Evolutionary conservation across 1,140 invertebrate species (phyloP), one percentile per base, ranked within the genome.

Genomic region (Pogonomyrmex californicus): DNA sequence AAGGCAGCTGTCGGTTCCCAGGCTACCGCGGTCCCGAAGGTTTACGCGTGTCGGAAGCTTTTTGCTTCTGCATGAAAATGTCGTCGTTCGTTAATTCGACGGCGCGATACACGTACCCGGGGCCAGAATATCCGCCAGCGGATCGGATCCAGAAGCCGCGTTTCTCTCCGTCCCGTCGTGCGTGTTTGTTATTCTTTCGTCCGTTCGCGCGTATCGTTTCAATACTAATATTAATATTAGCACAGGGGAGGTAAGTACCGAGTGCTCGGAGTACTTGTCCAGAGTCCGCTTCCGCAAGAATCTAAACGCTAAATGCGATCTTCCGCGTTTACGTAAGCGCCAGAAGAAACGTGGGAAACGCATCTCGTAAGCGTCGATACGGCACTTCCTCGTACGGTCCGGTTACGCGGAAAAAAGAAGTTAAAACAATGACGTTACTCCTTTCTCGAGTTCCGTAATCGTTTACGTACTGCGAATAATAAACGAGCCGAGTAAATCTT

Each of bases 1-100:
- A 93, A 92, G 91, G 90, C 92, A 92, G 90, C 91, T 93, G 93
- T 91, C 89, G 91, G 88, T 91, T 93, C 89, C 88, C 91, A 92
- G 92, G 91, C 90, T 87, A 91, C 83, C 89, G 90, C 68, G 87
- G 81, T 87, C 88, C 82, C 75, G 54, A 54, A 86, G 75, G 85
- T 90, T 90, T 87, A 87, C 75, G 38, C 70, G 68, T 47, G 66
- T 86, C 71, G 54, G 2, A 51, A 65, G 87, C 86, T 93, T 93
- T 93, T 93, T 93, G 92, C 88, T 60, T 56, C 75, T 60, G 36
- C n/a, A 44, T 51, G 41, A 85, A 66, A 77, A 79, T 76, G 86
- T 70, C 87, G 58, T 90, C 78, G 83, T 65, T 75, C 63, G 63
- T 44, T 47, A 76, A 83, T 38, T 51, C 70, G 73, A 71, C 58